Base-by-base conservation (phyloP, 2,888 invertebrate species). In the Acleris sparsana region DNA sequence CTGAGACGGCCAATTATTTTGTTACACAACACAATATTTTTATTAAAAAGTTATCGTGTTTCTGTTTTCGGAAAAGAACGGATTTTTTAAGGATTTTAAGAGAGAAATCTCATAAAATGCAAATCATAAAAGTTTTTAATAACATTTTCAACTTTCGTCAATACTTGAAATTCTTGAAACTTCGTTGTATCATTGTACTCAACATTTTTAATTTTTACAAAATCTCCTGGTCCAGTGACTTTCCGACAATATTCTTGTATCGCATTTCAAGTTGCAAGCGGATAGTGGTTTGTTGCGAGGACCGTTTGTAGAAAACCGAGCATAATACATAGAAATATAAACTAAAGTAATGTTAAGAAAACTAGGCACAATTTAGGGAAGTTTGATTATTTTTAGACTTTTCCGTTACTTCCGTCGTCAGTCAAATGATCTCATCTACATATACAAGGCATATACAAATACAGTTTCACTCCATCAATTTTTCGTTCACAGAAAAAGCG, bases 121-220 rank as follows among this genome's bases (percentile, higher is more conserved):
- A 58, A 63, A 63, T 58, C 52, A 46, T 52, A 46, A 66, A 61
- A 57, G 56, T 62, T 62, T 52, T 25, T 62, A 57, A 62, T 57
- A 57, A 22, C 56, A 39, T 44, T 62, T 57, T 46, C 52, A 52
- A 56, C 66, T 62, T 33, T 22, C 46, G 60, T 66, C 46, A 61
- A 61, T 61, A 66, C 52, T 61, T 29, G 39, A 53, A 52, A 56
- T 61, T 55, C 20, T 43, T 43, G 20, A 62, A 66, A 66, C 61
- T 66, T 62, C 53, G 66, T 51, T 57, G 61, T 56, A 39, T 53
- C 53, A 57, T 61, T 53, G 62, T 62, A 57, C 56, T 66, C 56
- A 44, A 56, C 55, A 56, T 62, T 66, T 61, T 62, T 66, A 65
- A 52, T 65, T 65, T 65, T 65, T 60, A 56, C 60, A 22, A 65